Evolutionary conservation across 2,113 vertebrate species (phyloP).

Genomic region (Gobius niger): DNA sequence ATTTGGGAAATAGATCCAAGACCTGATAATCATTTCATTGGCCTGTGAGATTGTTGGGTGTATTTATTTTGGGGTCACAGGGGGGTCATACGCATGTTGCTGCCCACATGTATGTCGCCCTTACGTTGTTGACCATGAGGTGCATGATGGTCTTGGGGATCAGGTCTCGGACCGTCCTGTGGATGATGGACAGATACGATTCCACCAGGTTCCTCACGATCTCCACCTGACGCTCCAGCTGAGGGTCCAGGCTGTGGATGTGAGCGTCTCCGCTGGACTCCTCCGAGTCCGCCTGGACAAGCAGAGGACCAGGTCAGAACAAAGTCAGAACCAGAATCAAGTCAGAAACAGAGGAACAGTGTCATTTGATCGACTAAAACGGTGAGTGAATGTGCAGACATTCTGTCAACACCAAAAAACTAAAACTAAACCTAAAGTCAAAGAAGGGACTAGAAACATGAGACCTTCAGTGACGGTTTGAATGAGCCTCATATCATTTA

Average conservation of each 20-base stretch:
- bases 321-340: not conserved
- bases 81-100: not conserved
- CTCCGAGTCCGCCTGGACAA: not conserved
- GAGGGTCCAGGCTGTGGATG: slow-evolving; percentile 98
- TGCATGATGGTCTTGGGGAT: slow-evolving; percentile 99
- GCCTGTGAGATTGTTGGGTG: no score
- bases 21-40: no score
- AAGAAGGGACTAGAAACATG: no score
- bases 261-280: slow-evolving; percentile 76
- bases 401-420: no score
- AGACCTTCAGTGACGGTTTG: no score
- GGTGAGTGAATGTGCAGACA: not conserved
- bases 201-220: slow-evolving; percentile 98
- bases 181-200: slow-evolving; percentile 98
- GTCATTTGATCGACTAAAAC: not conserved
- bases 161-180: slow-evolving; percentile 96
- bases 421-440: no score
- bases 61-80: not conserved
- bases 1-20: no score
- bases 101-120: slow-evolving; percentile 36
- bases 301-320: not conserved
- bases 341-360: not conserved
- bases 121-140: slow-evolving; percentile 98
- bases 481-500: no score
- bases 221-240: slow-evolving; percentile 98